Percentiles rank a stretch among this genome's conserved stretches.
Evolutionary conservation across 2,797 vertebrate genomes (phyloP).

Genomic region (Microhierax caerulescens): DNA sequence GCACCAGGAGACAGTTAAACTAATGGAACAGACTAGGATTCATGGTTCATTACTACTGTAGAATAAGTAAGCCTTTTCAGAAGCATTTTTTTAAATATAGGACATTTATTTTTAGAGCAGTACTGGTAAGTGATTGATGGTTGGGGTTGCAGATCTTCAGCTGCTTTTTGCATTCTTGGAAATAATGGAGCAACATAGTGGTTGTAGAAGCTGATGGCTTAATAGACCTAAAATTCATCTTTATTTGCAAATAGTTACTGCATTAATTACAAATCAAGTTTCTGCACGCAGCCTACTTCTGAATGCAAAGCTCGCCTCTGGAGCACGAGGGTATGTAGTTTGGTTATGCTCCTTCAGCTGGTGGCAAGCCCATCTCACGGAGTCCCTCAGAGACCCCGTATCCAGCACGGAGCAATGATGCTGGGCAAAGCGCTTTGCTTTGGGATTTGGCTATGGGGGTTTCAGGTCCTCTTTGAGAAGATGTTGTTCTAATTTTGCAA

Average conservation of each 20-base stretch:
- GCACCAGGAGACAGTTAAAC: not conserved
- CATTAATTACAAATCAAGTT: not conserved
- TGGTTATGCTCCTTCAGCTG: not conserved
- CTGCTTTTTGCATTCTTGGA: not conserved
- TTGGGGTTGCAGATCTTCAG: not conserved
- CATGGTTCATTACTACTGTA: not conserved
- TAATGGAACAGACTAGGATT: not conserved
- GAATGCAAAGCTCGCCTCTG: not conserved
- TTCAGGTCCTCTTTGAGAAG: not conserved
- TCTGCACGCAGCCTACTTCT: not conserved
- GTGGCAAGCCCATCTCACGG: accelerated
- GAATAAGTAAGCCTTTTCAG: not conserved
- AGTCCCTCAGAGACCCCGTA: not conserved
- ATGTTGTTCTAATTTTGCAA: not conserved
- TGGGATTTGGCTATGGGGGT: not conserved
- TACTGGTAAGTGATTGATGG: not conserved
- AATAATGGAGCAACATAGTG: not conserved
- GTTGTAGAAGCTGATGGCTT: not conserved
- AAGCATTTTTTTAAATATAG: not conserved
- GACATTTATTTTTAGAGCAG: not conserved
- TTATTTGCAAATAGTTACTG: not conserved
- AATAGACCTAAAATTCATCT: not conserved
- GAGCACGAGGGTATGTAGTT: accelerated
- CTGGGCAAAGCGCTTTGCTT: not conserved
- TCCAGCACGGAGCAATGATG: accelerated